A percentile compares a stretch with the other conserved stretches of the same genome.
These are phyloP conservation scores for Chelonus insularis DNA, from an alignment of 1,140 invertebrate genomes.

Conservation along the genomic window DNA sequence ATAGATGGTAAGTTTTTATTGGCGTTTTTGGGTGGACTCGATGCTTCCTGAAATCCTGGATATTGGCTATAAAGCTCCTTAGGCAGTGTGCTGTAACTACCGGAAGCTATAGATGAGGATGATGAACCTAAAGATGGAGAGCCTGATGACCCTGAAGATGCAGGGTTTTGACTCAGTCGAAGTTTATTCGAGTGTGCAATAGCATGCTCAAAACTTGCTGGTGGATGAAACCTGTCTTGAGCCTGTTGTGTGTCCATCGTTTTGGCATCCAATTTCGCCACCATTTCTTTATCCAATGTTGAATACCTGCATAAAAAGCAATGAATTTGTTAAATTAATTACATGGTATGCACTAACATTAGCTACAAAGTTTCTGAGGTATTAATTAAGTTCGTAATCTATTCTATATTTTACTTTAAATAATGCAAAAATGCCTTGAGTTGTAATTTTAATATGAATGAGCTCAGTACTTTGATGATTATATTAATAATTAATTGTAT, in stretches of 20 bases:
- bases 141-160: not conserved
- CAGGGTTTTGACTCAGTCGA: not conserved
- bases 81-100: conserved; percentile 25
- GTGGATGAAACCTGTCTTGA: conserved; percentile 50
- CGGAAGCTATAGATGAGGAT: conserved; percentile 9
- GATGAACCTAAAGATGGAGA: conserved; percentile 20
- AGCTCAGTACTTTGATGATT: too few relatives aligned
- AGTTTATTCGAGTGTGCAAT: conserved; percentile 32
- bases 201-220: conserved; percentile 40
- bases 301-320: conserved; percentile 40
- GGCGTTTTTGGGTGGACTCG: conserved; percentile 7
- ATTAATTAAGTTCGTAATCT: too few relatives aligned
- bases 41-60: conserved; percentile 29
- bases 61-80: conserved; percentile 27
- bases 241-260: conserved; percentile 33
- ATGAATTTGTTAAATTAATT: conserved; percentile 1
- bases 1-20: conserved; percentile 12
- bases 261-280: conserved; percentile 37
- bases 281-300: conserved; percentile 41
- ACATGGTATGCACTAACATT: not conserved
- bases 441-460: too few relatives aligned
- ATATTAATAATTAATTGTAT: too few relatives aligned
- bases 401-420: too few relatives aligned
- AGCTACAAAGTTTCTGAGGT: not conserved
- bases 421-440: too few relatives aligned